Base-by-base conservation (phyloP, 1,140 invertebrate genomes). In the Saccostrea glomerata region DNA sequence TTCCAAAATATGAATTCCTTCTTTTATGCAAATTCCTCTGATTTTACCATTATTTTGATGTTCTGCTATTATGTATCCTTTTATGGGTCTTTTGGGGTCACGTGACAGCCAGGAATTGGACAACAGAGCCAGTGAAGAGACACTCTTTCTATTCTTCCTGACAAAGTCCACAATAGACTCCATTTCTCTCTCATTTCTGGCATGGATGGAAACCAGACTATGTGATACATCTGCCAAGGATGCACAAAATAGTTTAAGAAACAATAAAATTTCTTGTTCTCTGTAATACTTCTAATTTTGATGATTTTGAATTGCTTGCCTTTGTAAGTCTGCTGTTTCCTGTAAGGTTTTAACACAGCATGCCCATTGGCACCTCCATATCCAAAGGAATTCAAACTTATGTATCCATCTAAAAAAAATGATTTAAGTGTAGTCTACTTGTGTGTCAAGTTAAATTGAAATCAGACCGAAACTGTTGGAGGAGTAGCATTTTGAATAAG, bases 341-440 rank as follows among this genome's bases (percentile, higher is more conserved):
- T 87, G 66, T 86, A 89, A 0, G 97, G 97, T 91, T 97, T 96
- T 0, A 99, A 95, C 86, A 99, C 95, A 0, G 98, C 95, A 94
- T 99, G 98, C n/a, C 97, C 98, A 95, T 99, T 99, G 15, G 98
- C 98, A 86, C 98, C 98, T 85, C 98, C 98, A 95, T 99, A 99
- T 47, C 98, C 98, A 94, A 99, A 99, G 0, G 98, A 98, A 84
- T 84, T 84, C 82, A 84, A 56, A 84, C 40, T 54, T 55, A 84
- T 84, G 40, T 56, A 84, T 54, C 82, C 40, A 54, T 84, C 82
- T 55, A 23, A n/a, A 95, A 23, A 97, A 82, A 47, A 2, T 36
- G 30, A 1, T 36, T 36, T 9, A 3, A 9, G 47, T 47, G 47
- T 47, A 7, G 47, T 9, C 47, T 47, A 47, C 47, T 47, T 47